These are phyloP conservation scores for Ganaspis sp. DNA, from an alignment of 1,140 invertebrate species.

Conservation along the genomic window DNA sequence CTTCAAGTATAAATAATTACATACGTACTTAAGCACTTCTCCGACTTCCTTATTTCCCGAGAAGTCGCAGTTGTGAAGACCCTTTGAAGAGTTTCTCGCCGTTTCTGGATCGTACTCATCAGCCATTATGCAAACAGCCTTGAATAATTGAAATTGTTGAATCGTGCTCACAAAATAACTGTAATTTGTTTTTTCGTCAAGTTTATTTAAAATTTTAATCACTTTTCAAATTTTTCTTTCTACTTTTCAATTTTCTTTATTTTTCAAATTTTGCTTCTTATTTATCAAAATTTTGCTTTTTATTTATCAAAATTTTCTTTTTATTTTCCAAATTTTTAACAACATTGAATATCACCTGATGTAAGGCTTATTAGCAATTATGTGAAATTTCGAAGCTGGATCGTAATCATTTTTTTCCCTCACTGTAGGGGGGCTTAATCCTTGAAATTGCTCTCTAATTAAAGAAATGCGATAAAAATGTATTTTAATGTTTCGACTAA, in stretches of 20 bases:
- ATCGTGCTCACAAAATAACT: slow-evolving; percentile 13
- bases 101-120: slow-evolving; percentile 3
- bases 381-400: neutral
- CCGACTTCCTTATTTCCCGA: slow-evolving; percentile 15
- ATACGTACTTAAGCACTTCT: slow-evolving; percentile 5
- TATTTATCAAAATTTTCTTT: too few relatives aligned
- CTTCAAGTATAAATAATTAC: neutral
- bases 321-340: too few relatives aligned
- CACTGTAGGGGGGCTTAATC: neutral
- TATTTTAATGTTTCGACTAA: too few relatives aligned
- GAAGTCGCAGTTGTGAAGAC: slow-evolving; percentile 19
- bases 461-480: too few relatives aligned
- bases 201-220: too few relatives aligned
- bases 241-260: too few relatives aligned
- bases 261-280: too few relatives aligned
- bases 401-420: neutral
- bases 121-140: neutral
- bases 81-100: neutral
- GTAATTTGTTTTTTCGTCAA: neutral
- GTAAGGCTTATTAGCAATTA: neutral
- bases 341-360: neutral
- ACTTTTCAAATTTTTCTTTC: too few relatives aligned
- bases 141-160: slow-evolving; percentile 19
- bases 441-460: neutral
- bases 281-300: too few relatives aligned